Evolutionary conservation across 2,797 vertebrate genomes (phyloP).

Genomic region (Eulemur albifrons): DNA sequence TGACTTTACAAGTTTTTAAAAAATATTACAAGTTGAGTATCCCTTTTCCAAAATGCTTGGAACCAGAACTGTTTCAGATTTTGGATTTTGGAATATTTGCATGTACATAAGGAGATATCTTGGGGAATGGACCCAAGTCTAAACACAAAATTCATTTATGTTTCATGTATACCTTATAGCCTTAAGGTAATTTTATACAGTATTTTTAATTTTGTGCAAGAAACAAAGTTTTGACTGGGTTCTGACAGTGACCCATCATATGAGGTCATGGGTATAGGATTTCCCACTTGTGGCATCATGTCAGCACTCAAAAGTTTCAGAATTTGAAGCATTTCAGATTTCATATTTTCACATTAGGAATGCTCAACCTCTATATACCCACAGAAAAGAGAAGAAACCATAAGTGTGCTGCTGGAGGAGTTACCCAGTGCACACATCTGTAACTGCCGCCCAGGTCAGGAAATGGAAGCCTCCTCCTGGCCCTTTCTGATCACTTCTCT

Average conservation of each 20-base stretch:
- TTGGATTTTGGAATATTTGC: background rate
- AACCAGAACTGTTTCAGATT: background rate
- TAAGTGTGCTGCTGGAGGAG: background rate
- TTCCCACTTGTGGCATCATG: background rate
- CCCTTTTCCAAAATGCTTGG: background rate
- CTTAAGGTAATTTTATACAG: background rate
- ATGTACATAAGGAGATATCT: background rate
- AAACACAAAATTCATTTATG: background rate
- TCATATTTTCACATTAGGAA: background rate
- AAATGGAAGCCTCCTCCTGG: background rate
- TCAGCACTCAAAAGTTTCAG: background rate
- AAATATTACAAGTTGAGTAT: background rate
- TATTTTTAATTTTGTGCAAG: background rate
- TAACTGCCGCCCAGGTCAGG: background rate
- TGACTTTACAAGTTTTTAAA: background rate
- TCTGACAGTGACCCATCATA: background rate
- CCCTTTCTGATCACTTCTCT: background rate
- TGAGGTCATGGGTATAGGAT: background rate
- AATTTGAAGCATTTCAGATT: background rate
- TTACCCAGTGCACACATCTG: background rate
- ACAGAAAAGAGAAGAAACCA: background rate
- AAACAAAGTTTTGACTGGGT: background rate
- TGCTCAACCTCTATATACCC: background rate
- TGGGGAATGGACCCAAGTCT: background rate
- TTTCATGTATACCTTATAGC: background rate